A percentile compares a stretch with the other conserved stretches of the same genome.
phyloP scores from a whole-genome alignment of 2,113 vertebrate species.

The Globicephala melas region DNA sequence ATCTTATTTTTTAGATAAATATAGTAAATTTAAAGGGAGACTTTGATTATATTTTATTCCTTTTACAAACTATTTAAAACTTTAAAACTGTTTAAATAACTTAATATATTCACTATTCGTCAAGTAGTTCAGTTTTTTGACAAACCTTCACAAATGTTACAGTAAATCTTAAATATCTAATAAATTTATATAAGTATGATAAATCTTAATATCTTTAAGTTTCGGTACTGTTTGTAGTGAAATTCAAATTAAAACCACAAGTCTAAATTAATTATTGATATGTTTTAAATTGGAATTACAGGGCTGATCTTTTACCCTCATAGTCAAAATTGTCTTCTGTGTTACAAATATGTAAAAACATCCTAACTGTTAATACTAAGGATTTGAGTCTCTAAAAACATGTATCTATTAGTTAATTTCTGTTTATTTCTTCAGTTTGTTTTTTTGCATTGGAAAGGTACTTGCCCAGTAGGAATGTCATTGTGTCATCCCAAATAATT shows the following conservation, averaged over 20 bases:
- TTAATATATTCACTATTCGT: background rate
- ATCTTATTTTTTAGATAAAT: background rate
- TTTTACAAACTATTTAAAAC: conserved; percentile 15
- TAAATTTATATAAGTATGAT: background rate
- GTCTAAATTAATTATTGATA: background rate
- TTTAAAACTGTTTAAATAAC: background rate
- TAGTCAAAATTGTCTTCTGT: background rate
- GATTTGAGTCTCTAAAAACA: background rate
- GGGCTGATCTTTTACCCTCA: background rate
- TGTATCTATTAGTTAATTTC: background rate
- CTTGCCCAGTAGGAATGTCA: background rate
- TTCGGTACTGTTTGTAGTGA: background rate
- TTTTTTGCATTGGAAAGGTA: background rate
- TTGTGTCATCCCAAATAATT: background rate
- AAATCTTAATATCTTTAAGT: background rate
- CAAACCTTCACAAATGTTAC: background rate
- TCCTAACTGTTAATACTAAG: background rate
- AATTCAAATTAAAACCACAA: background rate
- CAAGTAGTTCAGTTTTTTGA: background rate
- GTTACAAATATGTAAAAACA: background rate
- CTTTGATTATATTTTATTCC: background rate
- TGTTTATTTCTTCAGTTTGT: background rate
- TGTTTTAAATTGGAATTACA: conserved; percentile 37
- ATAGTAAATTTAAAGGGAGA: background rate
- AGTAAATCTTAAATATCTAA: background rate